Conservation (phyloP, 2,797 vertebrate genomes). For the Melanotaenia pygmaea region DNA sequence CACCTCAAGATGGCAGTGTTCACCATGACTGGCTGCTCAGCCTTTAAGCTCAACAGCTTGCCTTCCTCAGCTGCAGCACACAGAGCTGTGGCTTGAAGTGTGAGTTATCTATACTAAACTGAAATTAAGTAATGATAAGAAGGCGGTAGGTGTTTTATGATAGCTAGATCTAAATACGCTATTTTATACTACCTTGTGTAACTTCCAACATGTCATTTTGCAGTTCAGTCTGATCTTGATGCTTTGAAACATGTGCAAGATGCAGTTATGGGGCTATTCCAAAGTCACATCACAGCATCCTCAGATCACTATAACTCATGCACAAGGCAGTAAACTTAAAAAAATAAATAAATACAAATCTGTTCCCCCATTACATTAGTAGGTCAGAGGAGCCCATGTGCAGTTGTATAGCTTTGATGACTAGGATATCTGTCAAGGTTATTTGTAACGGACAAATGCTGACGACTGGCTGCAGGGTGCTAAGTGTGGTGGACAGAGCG, state of each 20-base stretch:
- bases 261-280: conserved; percentile 29
- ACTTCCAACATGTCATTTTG: conserved; percentile 25
- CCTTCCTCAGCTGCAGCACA: conserved; percentile 44
- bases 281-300: conserved; percentile 42
- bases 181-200: conserved; percentile 38
- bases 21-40: conserved; percentile 79
- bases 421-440: conserved; percentile 71
- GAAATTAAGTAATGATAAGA: conserved; percentile 70
- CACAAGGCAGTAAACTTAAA: conserved; percentile 34
- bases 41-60: conserved; percentile 52
- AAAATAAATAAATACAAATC: neutral
- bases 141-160: conserved; percentile 46
- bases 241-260: conserved; percentile 62
- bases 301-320: conserved; percentile 34
- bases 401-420: conserved; percentile 50
- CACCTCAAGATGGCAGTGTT: conserved; percentile 95
- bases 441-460: conserved; percentile 65
- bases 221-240: conserved; percentile 27
- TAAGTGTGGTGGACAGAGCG: conserved; percentile 53
- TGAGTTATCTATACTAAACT: conserved; percentile 70
- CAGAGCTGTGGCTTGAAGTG: conserved; percentile 55
- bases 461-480: conserved; percentile 63
- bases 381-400: conserved; percentile 16
- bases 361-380: conserved; percentile 13
- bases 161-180: conserved; percentile 25